Evolutionary conservation across 2,888 invertebrate genomes (phyloP), one percentile per base, ranked within the genome.

Genomic region (Oxycera nigricornis): DNA sequence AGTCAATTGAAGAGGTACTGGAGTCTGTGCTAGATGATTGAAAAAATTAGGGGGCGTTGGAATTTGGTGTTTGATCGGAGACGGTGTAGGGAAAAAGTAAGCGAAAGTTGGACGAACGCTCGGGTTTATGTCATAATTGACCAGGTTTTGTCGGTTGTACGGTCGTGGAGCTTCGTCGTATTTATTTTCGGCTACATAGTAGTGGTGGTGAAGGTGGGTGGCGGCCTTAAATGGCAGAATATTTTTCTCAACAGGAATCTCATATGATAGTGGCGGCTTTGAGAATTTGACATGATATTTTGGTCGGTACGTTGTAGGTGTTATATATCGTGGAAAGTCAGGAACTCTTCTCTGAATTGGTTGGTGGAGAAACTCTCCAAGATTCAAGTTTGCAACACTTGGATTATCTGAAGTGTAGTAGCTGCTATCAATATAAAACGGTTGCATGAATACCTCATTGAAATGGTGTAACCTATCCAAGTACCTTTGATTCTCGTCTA

Each of bases 161-260:
- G n/a, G 28, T 57, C 67, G 31, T 14, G 65, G 73, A 22, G 2
- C 9, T 26, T 78, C 72, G 11, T 78, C 77, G 7, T 76, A 28
- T 35, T 78, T 79, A 46, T 78, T 75, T 26, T 79, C 77, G 11
- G 78, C 78, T 80, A 84, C 81, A 77, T 84, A 86, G 76, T 83
- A 86, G 76, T 86, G 86, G 78, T 86, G 86, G 77, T 86, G 85
- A 39, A 83, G 82, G 70, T 86, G 86, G 35, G 79, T 11, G 11
- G 31, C 61, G 0, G 17, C 11, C 26, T 70, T 24, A 35, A 22
- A 59, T 35, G 35, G 62, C 28, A 50, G 20, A 20, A 2, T 35
- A 28, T 61, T 59, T 39, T 30, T 31, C 39, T 62, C 35, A 6
- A 39, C 11, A 17, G 41, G 30, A 28, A 52, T 11, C 22, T 39